Evolutionary conservation across 2,113 vertebrate genomes (phyloP).

Genomic region (Pogonocichla stellata): DNA sequence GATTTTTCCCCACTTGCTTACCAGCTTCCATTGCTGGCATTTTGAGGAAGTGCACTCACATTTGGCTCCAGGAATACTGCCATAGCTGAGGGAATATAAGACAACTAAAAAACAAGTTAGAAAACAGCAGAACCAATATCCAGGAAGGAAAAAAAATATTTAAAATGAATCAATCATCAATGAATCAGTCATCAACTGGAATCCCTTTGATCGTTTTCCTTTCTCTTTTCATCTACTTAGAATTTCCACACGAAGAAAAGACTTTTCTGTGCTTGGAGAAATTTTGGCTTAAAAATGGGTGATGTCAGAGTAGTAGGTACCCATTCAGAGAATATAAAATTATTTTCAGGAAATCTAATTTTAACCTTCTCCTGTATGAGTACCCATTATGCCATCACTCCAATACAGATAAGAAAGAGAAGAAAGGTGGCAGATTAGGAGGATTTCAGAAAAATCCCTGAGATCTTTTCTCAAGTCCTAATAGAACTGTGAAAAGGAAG

Average conservation of each 20-base stretch:
- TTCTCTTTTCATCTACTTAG: conserved; percentile 4
- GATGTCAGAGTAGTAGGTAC: not conserved
- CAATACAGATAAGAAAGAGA: not conserved
- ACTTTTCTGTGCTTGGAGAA: not conserved
- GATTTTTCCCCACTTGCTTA: conserved; percentile 47
- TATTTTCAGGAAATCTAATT: conserved; percentile 20
- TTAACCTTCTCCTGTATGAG: conserved; percentile 13
- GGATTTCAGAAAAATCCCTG: not conserved
- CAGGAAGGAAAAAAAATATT: not conserved
- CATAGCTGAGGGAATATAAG: conserved; percentile 66
- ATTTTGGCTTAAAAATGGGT: not conserved
- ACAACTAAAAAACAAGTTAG: conserved; percentile 65
- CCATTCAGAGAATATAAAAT: conserved; percentile 36
- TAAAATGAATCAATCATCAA: conserved; percentile 33
- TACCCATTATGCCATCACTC: not conserved
- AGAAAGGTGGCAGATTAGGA: not conserved
- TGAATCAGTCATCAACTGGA: conserved; percentile 34
- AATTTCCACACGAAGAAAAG: not conserved
- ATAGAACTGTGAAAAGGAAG: not conserved
- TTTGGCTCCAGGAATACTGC: conserved; percentile 52
- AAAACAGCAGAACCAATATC: conserved; percentile 53
- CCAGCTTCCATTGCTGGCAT: conserved; percentile 47
- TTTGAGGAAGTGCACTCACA: conserved; percentile 58
- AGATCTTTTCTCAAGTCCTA: not conserved
- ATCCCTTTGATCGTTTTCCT: not conserved